Conservation (phyloP, 23 tunicate species). For the Clavelina lepadiformis region DNA sequence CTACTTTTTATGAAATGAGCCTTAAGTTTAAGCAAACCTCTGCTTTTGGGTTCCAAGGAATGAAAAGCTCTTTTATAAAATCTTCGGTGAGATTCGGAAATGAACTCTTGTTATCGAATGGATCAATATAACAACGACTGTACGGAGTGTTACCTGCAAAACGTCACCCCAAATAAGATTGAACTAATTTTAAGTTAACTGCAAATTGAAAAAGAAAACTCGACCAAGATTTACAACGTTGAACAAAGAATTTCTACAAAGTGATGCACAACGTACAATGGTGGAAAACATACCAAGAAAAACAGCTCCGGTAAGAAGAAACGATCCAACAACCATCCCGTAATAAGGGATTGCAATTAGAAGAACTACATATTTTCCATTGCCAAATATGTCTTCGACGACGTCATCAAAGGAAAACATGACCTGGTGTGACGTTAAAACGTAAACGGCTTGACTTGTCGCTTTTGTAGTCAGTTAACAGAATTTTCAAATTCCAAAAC, state of each 20-base stretch:
- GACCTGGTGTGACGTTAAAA: too few species aligned
- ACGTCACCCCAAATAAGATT: neutral
- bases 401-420: constrained; percentile 14
- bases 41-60: constrained; percentile 5
- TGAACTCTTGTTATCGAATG: constrained; percentile 1
- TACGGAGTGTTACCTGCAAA: constrained; percentile 6
- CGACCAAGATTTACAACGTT: too few species aligned
- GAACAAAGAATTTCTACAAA: neutral
- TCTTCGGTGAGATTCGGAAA: constrained; percentile 9
- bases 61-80: neutral
- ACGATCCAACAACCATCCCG: neutral
- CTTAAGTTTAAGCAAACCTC: too few species aligned
- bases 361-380: constrained; percentile 12
- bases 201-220: neutral
- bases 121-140: constrained; percentile 8
- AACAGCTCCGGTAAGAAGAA: constrained; percentile 17
- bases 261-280: neutral
- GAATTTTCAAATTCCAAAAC: too few species aligned
- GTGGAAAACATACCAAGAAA: constrained; percentile 10
- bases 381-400: constrained; percentile 12
- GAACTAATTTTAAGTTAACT: too few species aligned
- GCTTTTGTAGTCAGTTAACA: too few species aligned
- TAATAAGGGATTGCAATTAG: neutral
- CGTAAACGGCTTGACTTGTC: too few species aligned
- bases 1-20: too few species aligned